A percentile compares a stretch with the other conserved stretches of the same genome.
These are phyloP conservation scores for Myiopsitta monachus DNA, from an alignment of 2,113 vertebrate genomes.

Conservation along the genomic window DNA sequence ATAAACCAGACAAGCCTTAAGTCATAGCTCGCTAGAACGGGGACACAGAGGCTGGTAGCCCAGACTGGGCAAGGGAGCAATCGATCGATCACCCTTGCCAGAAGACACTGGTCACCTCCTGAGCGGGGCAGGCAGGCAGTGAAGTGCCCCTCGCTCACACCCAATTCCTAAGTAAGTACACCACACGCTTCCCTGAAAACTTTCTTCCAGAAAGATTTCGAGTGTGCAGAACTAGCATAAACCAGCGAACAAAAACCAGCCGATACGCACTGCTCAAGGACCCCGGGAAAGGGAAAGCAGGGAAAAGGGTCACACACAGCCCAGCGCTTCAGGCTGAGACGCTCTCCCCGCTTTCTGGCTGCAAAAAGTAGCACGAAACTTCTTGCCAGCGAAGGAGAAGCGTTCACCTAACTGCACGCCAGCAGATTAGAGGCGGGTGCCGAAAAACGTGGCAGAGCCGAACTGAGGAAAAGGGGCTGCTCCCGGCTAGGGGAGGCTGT, in stretches of 20 bases:
- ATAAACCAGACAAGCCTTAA: background rate
- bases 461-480: background rate
- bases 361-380: background rate
- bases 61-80: accelerated
- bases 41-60: background rate
- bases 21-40: background rate
- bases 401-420: accelerated
- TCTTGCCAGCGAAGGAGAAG: background rate
- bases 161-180: accelerated
- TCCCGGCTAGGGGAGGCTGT: background rate
- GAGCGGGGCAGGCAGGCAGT: background rate
- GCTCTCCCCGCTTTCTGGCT: accelerated
- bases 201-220: background rate
- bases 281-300: background rate
- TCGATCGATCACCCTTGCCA: background rate
- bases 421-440: background rate
- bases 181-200: background rate
- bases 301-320: accelerated
- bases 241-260: background rate
- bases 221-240: accelerated
- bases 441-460: background rate
- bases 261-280: accelerated
- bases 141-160: accelerated
- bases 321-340: accelerated
- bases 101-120: accelerated